phyloP scores from a whole-genome alignment of 2,888 invertebrate species.

The Tanypteryx hageni region DNA sequence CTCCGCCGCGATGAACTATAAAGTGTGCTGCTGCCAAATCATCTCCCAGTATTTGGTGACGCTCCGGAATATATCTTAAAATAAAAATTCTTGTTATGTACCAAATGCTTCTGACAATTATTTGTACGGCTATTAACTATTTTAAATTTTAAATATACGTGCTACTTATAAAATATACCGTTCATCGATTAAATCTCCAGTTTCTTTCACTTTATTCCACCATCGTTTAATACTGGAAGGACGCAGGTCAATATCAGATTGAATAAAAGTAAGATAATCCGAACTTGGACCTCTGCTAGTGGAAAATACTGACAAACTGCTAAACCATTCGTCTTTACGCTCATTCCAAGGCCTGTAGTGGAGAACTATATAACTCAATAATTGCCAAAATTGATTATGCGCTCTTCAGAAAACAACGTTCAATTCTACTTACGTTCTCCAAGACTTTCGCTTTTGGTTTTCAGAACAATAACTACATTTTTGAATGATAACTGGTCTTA shows the following conservation, averaged over 20 bases:
- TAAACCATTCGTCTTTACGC: slow-evolving; percentile 79
- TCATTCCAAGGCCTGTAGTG: slow-evolving; percentile 77
- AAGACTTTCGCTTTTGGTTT: neutral
- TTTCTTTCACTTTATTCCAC: slow-evolving; percentile 77
- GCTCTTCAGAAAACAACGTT: neutral
- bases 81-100: neutral
- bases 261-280: slow-evolving; percentile 75
- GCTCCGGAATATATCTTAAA: slow-evolving; percentile 78
- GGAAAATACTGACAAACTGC: slow-evolving; percentile 79
- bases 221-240: slow-evolving; percentile 76
- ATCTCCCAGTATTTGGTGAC: slow-evolving; percentile 82
- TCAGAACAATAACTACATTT: slow-evolving; percentile 18
- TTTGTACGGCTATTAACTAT: neutral
- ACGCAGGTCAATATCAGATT: slow-evolving; percentile 76
- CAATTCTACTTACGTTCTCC: slow-evolving; percentile 24
- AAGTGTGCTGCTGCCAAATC: slow-evolving; percentile 94
- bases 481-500: neutral
- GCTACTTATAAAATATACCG: neutral
- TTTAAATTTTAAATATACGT: neutral
- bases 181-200: slow-evolving; percentile 75
- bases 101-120: neutral
- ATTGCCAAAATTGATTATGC: too few species aligned
- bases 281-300: slow-evolving; percentile 77
- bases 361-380: neutral
- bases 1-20: slow-evolving; percentile 85